Evolutionary conservation across 2,797 vertebrate genomes (phyloP).

Genomic region (Prunella strophiata): DNA sequence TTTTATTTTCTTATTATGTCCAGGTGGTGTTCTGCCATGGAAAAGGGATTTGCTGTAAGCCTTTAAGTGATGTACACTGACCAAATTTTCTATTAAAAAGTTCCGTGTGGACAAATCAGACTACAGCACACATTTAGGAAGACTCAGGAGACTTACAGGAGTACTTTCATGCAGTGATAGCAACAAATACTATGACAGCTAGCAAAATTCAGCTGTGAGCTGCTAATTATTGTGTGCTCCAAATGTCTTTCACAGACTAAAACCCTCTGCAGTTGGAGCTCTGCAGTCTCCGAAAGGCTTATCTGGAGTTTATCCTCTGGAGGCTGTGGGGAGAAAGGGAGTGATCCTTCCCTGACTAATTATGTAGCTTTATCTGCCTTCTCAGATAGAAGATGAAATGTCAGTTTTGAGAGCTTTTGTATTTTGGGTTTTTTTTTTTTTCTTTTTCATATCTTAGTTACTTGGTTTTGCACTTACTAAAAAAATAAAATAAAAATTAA

Average conservation of each 20-base stretch:
- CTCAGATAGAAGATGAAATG: neutral
- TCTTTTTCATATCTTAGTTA: neutral
- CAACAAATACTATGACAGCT: slow-evolving; percentile 35
- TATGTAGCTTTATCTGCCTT: slow-evolving; percentile 6
- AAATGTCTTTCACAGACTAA: neutral
- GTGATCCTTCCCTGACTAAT: neutral
- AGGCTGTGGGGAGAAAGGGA: neutral
- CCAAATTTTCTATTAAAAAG: neutral
- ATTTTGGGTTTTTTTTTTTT: neutral
- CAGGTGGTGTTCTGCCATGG: slow-evolving; percentile 7
- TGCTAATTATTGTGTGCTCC: slow-evolving; percentile 33
- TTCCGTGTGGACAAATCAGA: slow-evolving; percentile 3
- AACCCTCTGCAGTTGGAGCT: neutral
- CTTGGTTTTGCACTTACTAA: neutral
- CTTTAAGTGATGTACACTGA: slow-evolving; percentile 12
- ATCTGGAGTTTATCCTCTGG: slow-evolving; percentile 13
- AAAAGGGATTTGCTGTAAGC: slow-evolving; percentile 34
- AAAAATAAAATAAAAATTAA: neutral
- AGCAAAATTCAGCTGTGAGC: slow-evolving; percentile 19
- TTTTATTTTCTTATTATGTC: slow-evolving; percentile 15
- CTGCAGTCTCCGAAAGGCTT: slow-evolving; percentile 6
- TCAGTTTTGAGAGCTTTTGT: neutral
- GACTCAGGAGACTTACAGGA: neutral
- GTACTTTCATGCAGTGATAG: slow-evolving; percentile 17
- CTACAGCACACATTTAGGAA: neutral